Evolutionary conservation across 1,140 invertebrate species (phyloP), one percentile per base, ranked within the genome.

Genomic region (Apis dorsata): DNA sequence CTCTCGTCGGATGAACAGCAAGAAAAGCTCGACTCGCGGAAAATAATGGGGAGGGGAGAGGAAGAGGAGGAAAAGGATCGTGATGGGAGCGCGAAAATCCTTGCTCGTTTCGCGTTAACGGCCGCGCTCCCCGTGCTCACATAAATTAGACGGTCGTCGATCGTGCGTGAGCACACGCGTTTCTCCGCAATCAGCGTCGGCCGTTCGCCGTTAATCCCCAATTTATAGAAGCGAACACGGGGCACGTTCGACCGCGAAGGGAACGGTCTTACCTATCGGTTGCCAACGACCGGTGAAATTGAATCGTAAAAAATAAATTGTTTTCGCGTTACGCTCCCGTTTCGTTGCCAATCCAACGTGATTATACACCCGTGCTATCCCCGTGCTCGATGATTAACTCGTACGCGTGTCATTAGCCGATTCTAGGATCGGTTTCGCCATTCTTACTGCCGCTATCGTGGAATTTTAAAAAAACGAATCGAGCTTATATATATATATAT

Each of bases 251-350:
- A n/a, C 12, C 55, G 21, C 28, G 17, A 34, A 9, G 21, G 60
- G 49, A 28, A 34, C 19, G 28, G 49, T 53, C 65, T 5, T 59
- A 17, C 19, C 55, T 34, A 59, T 55, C 24, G 21, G 21, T 19
- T 8, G 19, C 12, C 24, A 62, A 55, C 51, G 63, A 53, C 34
- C 34, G 78, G 44, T 74, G 66, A 75, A 84, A 87, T 86, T 86
- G 86, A 87, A 86, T 86, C 73, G 75, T 87, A 19, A 86, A 86
- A 84, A 87, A 84, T 73, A 83, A 81, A 87, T 80, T 57, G 85
- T 70, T 53, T 51, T 0, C 0, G 59, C 44, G 81, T 79, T 74
- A 65, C 70, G 79, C 44, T 65, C 19, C 49, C 73, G 53, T 65
- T 65, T 65, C 65, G 21, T 55, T 44, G 34, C 17, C 28, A 1